Percentiles rank a stretch among this genome's conserved stretches.
These are phyloP conservation scores for Terebella lapidaria DNA, from an alignment of 2,888 invertebrate species.

Conservation along the genomic window DNA sequence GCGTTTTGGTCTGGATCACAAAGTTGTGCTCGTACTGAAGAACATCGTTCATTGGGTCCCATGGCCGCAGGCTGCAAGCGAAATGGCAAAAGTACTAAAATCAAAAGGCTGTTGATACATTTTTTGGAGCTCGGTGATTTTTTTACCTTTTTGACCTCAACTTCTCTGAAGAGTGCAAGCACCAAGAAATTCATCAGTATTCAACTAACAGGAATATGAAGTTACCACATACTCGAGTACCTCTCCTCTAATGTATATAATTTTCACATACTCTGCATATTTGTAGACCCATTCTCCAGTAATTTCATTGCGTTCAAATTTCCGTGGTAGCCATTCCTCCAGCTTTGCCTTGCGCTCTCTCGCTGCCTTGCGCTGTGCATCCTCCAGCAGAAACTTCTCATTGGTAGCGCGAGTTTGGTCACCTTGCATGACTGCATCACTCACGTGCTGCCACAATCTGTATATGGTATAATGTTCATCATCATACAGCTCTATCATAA, in stretches of 20 bases:
- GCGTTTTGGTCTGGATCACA: conserved; percentile 71
- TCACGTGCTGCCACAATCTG: conserved; percentile 77
- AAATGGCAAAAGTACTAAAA: not conserved
- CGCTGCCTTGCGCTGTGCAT: conserved; percentile 73
- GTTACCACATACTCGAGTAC: too few relatives aligned
- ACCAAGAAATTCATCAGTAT: too few relatives aligned
- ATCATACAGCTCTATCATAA: not conserved
- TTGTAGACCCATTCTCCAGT: conserved; percentile 69
- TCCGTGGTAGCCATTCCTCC: conserved; percentile 68
- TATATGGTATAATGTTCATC: too few relatives aligned
- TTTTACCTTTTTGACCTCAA: too few relatives aligned
- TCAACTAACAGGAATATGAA: too few relatives aligned
- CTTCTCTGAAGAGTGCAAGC: too few relatives aligned
- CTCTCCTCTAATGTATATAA: too few relatives aligned
- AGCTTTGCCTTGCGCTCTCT: conserved; percentile 65
- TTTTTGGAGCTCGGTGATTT: too few relatives aligned
- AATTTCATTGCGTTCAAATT: conserved; percentile 65
- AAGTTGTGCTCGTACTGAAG: conserved; percentile 81
- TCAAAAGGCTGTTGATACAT: too few relatives aligned
- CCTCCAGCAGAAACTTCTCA: conserved; percentile 84
- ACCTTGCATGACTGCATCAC: conserved; percentile 74
- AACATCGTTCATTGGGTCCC: conserved; percentile 81
- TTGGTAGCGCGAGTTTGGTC: conserved; percentile 81
- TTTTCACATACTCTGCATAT: conserved; percentile 63
- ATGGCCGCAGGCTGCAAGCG: conserved; percentile 65